These are phyloP conservation scores for Thalassoma bifasciatum DNA, from an alignment of 2,113 vertebrate genomes.

Conservation along the genomic window DNA sequence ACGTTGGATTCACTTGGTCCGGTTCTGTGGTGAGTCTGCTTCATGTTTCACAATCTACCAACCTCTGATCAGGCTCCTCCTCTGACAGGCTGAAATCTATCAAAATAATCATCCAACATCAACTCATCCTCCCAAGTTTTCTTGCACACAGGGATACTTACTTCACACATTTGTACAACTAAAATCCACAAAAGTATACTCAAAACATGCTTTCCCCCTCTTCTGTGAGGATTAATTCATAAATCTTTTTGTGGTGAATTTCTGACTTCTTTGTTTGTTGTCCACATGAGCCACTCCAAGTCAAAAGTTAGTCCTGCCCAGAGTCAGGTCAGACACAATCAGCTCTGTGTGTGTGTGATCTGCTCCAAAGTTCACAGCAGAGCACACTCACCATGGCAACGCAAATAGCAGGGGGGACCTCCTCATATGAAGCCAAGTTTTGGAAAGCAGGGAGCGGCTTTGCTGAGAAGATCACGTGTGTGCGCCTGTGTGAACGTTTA, in stretches of 20 bases:
- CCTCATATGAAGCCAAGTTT: conserved; percentile 66
- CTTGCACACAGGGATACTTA: background rate
- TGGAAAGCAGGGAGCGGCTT: conserved; percentile 60
- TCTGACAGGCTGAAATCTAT: conserved; percentile 66
- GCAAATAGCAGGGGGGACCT: conserved; percentile 52
- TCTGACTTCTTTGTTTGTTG: background rate
- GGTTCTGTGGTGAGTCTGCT: conserved; percentile 33
- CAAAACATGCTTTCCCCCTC: accelerated
- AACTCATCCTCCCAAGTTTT: background rate
- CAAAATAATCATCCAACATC: conserved; percentile 54
- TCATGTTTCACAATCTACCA: conserved; percentile 64
- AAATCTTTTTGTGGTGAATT: too few species aligned
- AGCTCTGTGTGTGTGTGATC: conserved; percentile 53
- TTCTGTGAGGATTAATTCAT: background rate
- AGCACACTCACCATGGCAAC: conserved; percentile 73
- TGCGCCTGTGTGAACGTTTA: conserved; percentile 20
- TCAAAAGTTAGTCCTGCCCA: conserved; percentile 44
- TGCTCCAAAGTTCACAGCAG: conserved; percentile 78
- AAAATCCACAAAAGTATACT: background rate
- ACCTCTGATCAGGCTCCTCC: conserved; percentile 46
- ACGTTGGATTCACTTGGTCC: background rate
- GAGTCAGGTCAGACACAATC: conserved; percentile 74
- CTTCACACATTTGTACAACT: background rate
- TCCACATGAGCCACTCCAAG: background rate
- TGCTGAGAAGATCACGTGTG: conserved; percentile 31